Evolutionary conservation across 1,140 invertebrate genomes (phyloP), one percentile per base, ranked within the genome.

Genomic region (Cotesia glomerata): DNA sequence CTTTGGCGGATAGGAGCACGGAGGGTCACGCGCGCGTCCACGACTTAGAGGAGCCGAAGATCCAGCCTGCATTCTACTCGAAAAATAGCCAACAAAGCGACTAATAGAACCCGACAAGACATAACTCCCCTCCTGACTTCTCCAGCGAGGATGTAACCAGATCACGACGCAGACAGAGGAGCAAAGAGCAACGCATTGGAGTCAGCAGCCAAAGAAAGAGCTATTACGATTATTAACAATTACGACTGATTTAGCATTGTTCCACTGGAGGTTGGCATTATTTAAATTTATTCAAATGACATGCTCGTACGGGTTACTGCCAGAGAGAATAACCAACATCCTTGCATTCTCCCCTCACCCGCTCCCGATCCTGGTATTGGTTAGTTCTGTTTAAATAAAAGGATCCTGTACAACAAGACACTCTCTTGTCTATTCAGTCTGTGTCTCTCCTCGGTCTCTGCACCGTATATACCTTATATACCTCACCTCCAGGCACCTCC

Each of bases 181-280:
- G 35, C 32, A 58, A 64, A 72, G 72, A 71, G 66, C 54, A 54
- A 64, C 67, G 34, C 69, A 71, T 11, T 11, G 66, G 36, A 51
- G 26, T 69, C 26, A 74, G 51, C n/a, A 58, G 64, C 45, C 61
- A 71, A 56, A 65, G 52, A 32, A 35, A 32, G 69, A 68, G 56
- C 74, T 77, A 79, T 77, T 77, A 79, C 79, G 82, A 81, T 84
- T 84, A 82, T 84, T 82, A 83, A 83, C 80, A 83, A 81, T 82
- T 80, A 80, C 79, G 80, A 83, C 81, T 79, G 78, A 81, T 82
- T 82, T 80, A 78, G 77, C 75, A 78, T 79, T 78, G 79, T 82
- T 81, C 76, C 67, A 74, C 62, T 34, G 56, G 72, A 72, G 68
- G 76, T 54, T 64, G 69, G 77, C 74, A 80, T 78, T 81, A 83